A percentile compares a stretch with the other conserved stretches of the same genome.
Conservation (phyloP, 2,888 invertebrate species). For the Philereme vetulata region DNA sequence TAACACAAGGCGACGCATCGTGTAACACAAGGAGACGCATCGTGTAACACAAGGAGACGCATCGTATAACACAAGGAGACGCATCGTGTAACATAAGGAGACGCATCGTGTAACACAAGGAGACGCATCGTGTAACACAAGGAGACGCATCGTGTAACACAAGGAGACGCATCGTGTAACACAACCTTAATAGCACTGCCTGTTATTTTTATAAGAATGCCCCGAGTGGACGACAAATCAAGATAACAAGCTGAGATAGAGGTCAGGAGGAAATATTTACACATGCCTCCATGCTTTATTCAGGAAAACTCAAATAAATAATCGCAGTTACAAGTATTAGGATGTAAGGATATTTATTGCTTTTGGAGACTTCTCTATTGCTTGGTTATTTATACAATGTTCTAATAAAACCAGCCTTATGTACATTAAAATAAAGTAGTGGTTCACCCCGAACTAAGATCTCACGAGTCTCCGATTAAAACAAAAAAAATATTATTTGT, state of each 20-base stretch:
- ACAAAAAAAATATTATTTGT: no score
- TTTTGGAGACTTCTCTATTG: constrained; percentile 18
- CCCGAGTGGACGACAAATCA: constrained; percentile 75
- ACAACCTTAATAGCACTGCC: constrained; percentile 37
- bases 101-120: no score
- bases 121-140: no score
- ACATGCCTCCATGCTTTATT: constrained; percentile 52
- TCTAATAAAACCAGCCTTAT: neutral
- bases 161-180: constrained; percentile 20
- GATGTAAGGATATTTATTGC: constrained; percentile 33
- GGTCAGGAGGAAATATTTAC: constrained; percentile 64
- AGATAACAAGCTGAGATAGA: constrained; percentile 74
- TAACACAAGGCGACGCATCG: no score
- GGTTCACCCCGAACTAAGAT: no score
- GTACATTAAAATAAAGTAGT: no score
- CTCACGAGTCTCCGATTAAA: no score
- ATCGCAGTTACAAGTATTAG: constrained; percentile 36
- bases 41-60: no score
- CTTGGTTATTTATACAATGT: constrained; percentile 13
- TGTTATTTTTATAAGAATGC: constrained; percentile 70
- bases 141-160: no score
- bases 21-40: no score
- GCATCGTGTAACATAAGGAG: no score
- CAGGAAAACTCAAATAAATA: constrained; percentile 42
- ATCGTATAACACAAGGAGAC: no score